Base-by-base conservation (phyloP, 2,113 vertebrate species). In the Lepisosteus oculatus region DNA sequence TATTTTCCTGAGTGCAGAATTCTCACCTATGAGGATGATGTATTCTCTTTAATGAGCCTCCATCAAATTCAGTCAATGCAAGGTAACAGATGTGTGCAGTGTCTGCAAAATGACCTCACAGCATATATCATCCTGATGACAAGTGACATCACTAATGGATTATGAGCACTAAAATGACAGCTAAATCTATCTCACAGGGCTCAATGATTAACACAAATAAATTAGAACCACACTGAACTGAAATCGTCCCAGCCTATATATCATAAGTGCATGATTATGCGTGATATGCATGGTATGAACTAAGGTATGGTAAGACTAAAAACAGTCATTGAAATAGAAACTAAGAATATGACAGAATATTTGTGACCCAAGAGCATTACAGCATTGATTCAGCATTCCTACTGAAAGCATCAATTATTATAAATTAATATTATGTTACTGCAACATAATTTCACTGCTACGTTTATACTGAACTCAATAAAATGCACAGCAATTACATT, bases 71-170 rank as follows among this genome's bases (percentile, higher is more conserved):
- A 64, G 62, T 17, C 14, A 59, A 12, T 64, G 17, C 17, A 41
- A 64, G 62, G 5, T 64, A 64, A 64, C 62, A 64, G 62, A 41
- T 64, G 62, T 64, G 62, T 64, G 62, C 62, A 64, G 41, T 15
- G 17, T 15, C 62, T 64, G 62, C 5, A 64, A 4, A 64, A 17
- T 64, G 62, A 64, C 62, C 62, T 29, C 62, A 29, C 62, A 64
- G 42, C 62, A 64, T 64, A 64, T 15, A 64, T 64, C 62, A 64
- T 41, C 62, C 17, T 3, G 13, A n/a, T 64, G 62, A 64, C n/a
- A 64, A 29, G 17, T 64, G 62, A 29, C 62, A 64, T 64, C 62
- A 43, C n/a, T 64, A 64, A 64, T 64, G 62, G 17, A 4, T 15
- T 13, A 64, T 64, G 62, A 64, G 17, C 17, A 64, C 62, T 64